Base-by-base conservation (phyloP, 2,113 vertebrate species). In the Indri indri region DNA sequence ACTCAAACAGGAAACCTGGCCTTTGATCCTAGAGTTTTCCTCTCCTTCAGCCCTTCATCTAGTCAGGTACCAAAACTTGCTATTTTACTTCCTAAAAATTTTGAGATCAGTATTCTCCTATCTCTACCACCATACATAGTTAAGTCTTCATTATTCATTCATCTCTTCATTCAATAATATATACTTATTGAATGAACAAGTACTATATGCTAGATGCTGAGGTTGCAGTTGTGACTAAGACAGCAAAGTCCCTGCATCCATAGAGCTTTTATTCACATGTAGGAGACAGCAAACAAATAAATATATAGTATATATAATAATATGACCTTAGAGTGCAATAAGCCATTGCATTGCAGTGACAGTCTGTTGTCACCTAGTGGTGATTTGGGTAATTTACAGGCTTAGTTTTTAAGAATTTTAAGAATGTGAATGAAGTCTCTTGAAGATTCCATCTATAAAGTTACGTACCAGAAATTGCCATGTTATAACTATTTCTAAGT, bases 401-500 rank as follows among this genome's bases (percentile, higher is more conserved):
- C 37, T 91, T 91, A 37, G 11, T 66, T 32, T 94, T 91, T 74
- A 70, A 27, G 65, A 79, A 90, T 32, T 94, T 91, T 80, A 70
- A 27, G 65, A 79, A 90, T 30, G 42, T 88, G 34, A 96, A 79
- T 81, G 85, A 89, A 74, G 5, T 45, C 27, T 93, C 57, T 79
- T 82, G 22, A 90, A 84, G 50, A 42, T 71, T 93, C 71, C 45
- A 34, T 77, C 45, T 81, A 1, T 74, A 90, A 86, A 87, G 14
- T 50, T 65, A 42, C 87, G 34, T 70, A 13, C 61, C 59, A 94
- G 65, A 95, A 92, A 90, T 88, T 84, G 89, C n/a, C 45, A n/a
- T 71, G 47, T 23, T 90, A 2, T 87, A 54, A 71, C 88, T 73
- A 22, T 71, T 88, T 92, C 63, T 93, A 70, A 88, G 18, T 74